Evolutionary conservation across 2,797 vertebrate genomes (phyloP).

Genomic region (Aythya fuligula): DNA sequence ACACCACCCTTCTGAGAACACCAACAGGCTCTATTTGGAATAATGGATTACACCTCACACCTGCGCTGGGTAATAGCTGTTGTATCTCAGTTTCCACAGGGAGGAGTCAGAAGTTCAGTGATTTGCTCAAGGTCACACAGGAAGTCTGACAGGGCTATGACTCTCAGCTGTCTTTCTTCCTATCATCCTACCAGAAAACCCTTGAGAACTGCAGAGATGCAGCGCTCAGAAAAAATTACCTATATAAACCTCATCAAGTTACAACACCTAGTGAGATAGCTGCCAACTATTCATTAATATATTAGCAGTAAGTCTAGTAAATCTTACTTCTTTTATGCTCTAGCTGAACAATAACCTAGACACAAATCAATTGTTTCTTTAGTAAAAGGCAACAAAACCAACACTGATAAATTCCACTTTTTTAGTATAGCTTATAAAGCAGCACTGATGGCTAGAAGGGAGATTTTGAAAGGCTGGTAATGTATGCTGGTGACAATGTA

Average conservation of each 20-base stretch:
- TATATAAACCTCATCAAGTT: background rate
- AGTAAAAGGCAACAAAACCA: background rate
- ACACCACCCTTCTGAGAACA: background rate
- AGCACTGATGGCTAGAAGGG: background rate
- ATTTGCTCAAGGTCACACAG: constrained; percentile 18
- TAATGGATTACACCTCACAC: background rate
- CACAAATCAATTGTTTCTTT: background rate
- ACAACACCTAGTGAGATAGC: background rate
- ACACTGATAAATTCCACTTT: background rate
- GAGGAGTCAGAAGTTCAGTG: background rate
- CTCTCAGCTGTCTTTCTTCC: constrained; percentile 1
- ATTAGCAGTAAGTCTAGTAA: background rate
- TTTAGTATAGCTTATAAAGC: background rate
- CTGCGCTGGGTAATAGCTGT: background rate
- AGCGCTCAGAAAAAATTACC: background rate
- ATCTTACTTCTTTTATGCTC: background rate
- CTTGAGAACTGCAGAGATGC: background rate
- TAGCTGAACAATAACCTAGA: background rate
- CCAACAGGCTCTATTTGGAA: background rate
- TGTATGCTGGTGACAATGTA: background rate
- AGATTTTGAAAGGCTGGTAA: background rate
- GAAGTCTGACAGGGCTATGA: constrained; percentile 13
- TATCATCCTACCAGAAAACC: constrained; percentile 6
- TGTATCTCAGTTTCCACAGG: constrained; percentile 3
- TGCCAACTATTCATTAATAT: background rate